phyloP scores from a whole-genome alignment of 2,888 invertebrate genomes.

The Aradus depressus region DNA sequence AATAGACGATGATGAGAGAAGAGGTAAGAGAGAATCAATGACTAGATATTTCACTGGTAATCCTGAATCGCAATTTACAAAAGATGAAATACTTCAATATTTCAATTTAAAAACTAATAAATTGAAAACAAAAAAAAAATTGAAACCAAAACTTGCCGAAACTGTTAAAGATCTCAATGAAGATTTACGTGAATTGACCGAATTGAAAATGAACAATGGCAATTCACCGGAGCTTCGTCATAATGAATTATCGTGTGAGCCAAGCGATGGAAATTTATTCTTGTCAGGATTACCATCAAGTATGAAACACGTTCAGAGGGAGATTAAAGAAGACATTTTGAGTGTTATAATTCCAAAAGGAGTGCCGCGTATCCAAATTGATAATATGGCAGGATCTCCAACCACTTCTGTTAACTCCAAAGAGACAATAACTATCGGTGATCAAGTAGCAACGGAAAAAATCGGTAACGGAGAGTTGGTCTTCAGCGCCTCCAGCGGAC shows the following conservation, averaged over 20 bases:
- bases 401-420: too few species aligned
- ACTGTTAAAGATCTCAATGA: neutral
- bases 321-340: slow-evolving; percentile 3
- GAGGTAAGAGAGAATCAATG: slow-evolving; percentile 1
- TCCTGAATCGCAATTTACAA: slow-evolving; percentile 3
- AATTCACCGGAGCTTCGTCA: too few species aligned
- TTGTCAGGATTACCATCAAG: neutral
- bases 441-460: too few species aligned
- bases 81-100: slow-evolving; percentile 1
- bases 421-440: too few species aligned
- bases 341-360: slow-evolving; percentile 5
- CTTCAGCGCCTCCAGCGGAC: too few species aligned
- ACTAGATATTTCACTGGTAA: neutral
- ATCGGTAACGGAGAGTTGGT: too few species aligned
- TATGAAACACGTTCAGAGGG: slow-evolving; percentile 1
- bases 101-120: slow-evolving; percentile 1
- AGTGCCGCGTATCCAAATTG: too few species aligned
- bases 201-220: neutral
- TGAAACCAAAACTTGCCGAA: neutral
- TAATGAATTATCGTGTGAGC: too few species aligned
- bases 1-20: neutral
- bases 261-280: too few species aligned
- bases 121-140: slow-evolving; percentile 1
- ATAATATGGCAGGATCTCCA: too few species aligned
- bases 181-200: neutral